A percentile compares a stretch with the other conserved stretches of the same genome.
Evolutionary conservation across 2,797 vertebrate genomes (phyloP).

Genomic region (Pangasius mekongensis): DNA sequence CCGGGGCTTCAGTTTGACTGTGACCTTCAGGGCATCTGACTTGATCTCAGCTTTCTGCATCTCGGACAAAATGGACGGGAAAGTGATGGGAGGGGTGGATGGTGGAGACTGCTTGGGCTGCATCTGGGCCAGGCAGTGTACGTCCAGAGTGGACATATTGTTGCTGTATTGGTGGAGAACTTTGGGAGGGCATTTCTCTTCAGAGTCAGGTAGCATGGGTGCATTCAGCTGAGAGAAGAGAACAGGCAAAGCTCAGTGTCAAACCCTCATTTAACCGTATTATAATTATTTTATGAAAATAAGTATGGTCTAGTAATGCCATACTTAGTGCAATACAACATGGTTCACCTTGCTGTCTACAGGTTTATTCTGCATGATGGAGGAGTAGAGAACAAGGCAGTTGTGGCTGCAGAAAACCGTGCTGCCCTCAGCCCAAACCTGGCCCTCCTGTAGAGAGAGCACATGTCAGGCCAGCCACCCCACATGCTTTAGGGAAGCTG

Average conservation of each 20-base stretch:
- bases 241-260: background rate
- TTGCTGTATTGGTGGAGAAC: slow-evolving; percentile 87
- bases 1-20: slow-evolving; percentile 89
- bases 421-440: slow-evolving; percentile 73
- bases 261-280: background rate
- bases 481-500: background rate
- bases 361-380: slow-evolving; percentile 75
- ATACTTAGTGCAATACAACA: background rate
- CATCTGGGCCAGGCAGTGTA: slow-evolving; percentile 86
- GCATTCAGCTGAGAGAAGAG: slow-evolving; percentile 64
- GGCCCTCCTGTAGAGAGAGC: slow-evolving; percentile 71
- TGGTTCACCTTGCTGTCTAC: slow-evolving; percentile 81
- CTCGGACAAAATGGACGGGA: slow-evolving; percentile 82
- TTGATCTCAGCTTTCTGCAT: slow-evolving; percentile 76
- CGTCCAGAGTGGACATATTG: slow-evolving; percentile 88
- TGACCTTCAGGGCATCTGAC: slow-evolving; percentile 90
- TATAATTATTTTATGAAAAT: background rate
- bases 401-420: slow-evolving; percentile 92
- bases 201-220: slow-evolving; percentile 63
- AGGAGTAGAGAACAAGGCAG: slow-evolving; percentile 86
- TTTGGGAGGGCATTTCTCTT: slow-evolving; percentile 66
- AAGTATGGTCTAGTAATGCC: background rate
- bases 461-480: slow-evolving; percentile 33
- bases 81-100: slow-evolving; percentile 79
- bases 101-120: slow-evolving; percentile 75